Conservation (phyloP, 2,888 invertebrate genomes). For the Tolmerus cingulatus region DNA sequence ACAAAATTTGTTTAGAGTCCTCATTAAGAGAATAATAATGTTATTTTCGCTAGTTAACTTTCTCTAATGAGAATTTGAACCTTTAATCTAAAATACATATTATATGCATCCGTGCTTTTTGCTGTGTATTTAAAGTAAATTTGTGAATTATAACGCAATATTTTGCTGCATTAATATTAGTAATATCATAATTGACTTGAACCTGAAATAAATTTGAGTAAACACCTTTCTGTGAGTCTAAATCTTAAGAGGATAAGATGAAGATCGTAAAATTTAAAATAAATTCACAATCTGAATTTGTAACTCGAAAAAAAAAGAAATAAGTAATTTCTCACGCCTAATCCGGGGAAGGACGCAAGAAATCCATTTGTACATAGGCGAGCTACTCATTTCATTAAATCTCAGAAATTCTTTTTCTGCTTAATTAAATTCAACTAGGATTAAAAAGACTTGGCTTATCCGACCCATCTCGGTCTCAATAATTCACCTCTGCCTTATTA, state of each 20-base stretch:
- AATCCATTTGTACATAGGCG: conserved; percentile 24
- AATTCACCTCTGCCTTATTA: conserved; percentile 31
- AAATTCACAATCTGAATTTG: neutral
- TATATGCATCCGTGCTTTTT: too few relatives aligned
- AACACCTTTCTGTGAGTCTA: neutral
- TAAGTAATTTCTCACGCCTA: neutral
- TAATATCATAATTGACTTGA: neutral
- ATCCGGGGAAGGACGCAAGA: neutral
- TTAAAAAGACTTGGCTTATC: conserved; percentile 29
- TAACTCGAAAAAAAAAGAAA: neutral
- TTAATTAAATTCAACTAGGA: conserved; percentile 37
- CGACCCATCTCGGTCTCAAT: conserved; percentile 14
- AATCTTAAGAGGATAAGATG: neutral
- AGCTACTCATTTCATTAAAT: conserved; percentile 33
- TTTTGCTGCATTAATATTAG: neutral
- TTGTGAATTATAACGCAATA: too few relatives aligned
- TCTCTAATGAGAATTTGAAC: too few relatives aligned
- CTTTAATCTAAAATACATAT: too few relatives aligned
- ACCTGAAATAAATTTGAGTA: neutral
- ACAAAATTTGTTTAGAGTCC: too few relatives aligned
- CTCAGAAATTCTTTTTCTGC: conserved; percentile 30
- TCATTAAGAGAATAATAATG: too few relatives aligned
- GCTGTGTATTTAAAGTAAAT: too few relatives aligned
- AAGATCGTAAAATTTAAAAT: neutral
- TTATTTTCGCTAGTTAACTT: too few relatives aligned